A percentile compares a stretch with the other conserved stretches of the same genome.
phyloP scores from a whole-genome alignment of 2,113 vertebrate genomes.

The Otus sunia region DNA sequence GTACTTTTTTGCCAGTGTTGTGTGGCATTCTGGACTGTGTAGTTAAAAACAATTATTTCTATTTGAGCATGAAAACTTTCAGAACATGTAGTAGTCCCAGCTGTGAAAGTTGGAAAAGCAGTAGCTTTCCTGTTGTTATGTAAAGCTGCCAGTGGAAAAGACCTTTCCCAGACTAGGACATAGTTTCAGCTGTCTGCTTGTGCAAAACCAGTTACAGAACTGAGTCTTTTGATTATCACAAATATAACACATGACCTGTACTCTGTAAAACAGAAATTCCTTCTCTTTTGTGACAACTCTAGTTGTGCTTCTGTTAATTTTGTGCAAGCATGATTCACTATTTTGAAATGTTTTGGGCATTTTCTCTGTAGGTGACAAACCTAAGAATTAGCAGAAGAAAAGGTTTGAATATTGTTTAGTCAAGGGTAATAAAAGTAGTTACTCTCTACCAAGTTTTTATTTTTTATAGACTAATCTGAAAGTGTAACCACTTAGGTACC shows the following conservation, averaged over 20 bases:
- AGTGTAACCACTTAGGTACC: background rate
- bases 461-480: background rate
- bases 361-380: background rate
- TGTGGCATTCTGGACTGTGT: background rate
- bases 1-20: background rate
- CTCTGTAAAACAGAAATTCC: background rate
- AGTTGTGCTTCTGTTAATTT: background rate
- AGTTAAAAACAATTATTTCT: background rate
- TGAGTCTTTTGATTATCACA: background rate
- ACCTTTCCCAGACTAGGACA: background rate
- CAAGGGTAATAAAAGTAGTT: background rate
- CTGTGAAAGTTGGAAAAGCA: background rate
- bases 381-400: background rate
- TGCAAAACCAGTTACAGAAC: background rate
- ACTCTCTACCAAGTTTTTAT: background rate
- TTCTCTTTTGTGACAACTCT: background rate
- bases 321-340: background rate
- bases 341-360: background rate
- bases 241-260: too few relatives aligned
- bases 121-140: background rate
- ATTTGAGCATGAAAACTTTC: background rate
- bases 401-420: background rate
- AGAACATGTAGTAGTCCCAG: background rate
- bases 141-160: background rate
- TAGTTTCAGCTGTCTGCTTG: background rate